Evolutionary conservation across 2,113 vertebrate genomes (phyloP).

Genomic region (Pao palembangensis): DNA sequence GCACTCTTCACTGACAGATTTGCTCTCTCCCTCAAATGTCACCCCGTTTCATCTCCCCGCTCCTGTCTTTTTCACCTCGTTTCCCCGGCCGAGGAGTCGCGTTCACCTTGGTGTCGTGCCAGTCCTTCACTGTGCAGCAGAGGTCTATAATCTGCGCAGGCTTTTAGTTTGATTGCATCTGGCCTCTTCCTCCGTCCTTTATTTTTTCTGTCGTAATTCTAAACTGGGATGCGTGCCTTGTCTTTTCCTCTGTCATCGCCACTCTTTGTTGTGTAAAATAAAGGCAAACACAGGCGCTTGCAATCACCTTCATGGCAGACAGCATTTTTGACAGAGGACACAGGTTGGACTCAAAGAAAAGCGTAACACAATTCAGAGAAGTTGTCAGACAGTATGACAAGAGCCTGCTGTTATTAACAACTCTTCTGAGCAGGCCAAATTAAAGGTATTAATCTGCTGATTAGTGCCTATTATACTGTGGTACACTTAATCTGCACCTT

Average conservation of each 20-base stretch:
- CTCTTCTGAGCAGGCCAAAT: no score
- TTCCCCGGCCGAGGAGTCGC: constrained; percentile 42
- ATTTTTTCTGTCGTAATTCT: constrained; percentile 46
- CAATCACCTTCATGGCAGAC: constrained; percentile 31
- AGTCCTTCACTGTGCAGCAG: constrained; percentile 45
- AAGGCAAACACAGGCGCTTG: not conserved
- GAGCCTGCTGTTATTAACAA: no score
- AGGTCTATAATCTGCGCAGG: constrained; percentile 58
- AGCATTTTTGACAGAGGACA: constrained; percentile 7
- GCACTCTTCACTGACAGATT: constrained; percentile 55
- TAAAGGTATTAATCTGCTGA: no score
- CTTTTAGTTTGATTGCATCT: constrained; percentile 79
- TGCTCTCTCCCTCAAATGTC: constrained; percentile 46
- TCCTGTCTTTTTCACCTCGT: constrained; percentile 42
- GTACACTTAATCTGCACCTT: no score
- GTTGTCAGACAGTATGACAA: no score
- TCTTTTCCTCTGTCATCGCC: constrained; percentile 36
- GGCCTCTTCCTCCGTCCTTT: constrained; percentile 54
- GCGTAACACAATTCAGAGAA: no score
- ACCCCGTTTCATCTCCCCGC: constrained; percentile 47
- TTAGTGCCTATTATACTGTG: no score
- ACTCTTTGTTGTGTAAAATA: constrained; percentile 17
- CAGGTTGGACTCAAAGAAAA: constrained; percentile 22
- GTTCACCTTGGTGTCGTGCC: constrained; percentile 62
- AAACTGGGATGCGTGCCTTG: constrained; percentile 46